Percentiles rank a stretch among this genome's conserved stretches.
Conservation (phyloP, 1,140 invertebrate species). For the Vollenhovia emeryi region DNA sequence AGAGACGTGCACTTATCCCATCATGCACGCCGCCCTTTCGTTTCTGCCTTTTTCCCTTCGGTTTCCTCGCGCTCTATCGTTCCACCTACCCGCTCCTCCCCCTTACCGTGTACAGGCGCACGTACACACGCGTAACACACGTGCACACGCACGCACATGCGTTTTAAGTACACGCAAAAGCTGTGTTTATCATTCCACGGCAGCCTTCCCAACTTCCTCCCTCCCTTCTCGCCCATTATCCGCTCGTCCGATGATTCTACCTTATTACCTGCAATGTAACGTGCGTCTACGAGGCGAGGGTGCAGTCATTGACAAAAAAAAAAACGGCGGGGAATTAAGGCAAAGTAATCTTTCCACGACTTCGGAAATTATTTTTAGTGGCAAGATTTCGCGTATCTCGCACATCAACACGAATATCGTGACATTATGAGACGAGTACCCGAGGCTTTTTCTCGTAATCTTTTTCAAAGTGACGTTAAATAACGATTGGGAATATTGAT, state of each 20-base stretch:
- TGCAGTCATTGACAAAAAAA: constrained; percentile 59
- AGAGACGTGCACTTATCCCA: constrained; percentile 61
- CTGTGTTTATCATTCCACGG: constrained; percentile 76
- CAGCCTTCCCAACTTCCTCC: constrained; percentile 37
- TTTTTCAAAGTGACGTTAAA: neutral
- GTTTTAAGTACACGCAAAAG: constrained; percentile 72
- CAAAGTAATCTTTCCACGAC: neutral
- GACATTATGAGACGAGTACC: neutral
- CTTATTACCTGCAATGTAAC: constrained; percentile 71
- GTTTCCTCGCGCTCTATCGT: constrained; percentile 48
- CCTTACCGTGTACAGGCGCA: neutral
- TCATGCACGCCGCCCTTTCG: constrained; percentile 50
- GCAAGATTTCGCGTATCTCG: neutral
- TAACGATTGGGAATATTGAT: neutral
- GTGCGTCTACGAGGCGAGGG: constrained; percentile 29
- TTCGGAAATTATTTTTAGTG: constrained; percentile 7
- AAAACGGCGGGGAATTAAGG: constrained; percentile 49
- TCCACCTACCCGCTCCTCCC: constrained; percentile 21
- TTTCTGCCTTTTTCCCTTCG: constrained; percentile 48
- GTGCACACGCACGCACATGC: constrained; percentile 39
- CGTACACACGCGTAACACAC: neutral
- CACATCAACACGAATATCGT: neutral
- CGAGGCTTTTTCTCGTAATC: neutral
- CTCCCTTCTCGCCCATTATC: constrained; percentile 17
- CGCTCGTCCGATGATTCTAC: constrained; percentile 70